Base-by-base conservation (phyloP, 2,888 invertebrate species). In the Neria commutata region DNA sequence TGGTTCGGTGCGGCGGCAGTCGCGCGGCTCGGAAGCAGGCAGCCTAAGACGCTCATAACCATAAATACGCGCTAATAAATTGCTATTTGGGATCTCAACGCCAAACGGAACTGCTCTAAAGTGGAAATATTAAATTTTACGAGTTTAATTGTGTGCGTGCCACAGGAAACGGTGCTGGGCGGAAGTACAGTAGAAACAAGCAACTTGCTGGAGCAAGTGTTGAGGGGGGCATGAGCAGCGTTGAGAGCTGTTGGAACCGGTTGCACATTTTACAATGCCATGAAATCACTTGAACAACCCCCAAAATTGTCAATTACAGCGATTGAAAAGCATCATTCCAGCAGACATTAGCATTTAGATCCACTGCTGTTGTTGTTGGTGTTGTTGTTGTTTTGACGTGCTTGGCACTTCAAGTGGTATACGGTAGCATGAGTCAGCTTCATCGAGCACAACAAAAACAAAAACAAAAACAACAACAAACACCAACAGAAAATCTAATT, bases 61-160 rank as follows among this genome's bases (percentile, higher is more conserved):
- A 54, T 46, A 54, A 54, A 54, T 34, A 46, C 54, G 25, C 56
- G 59, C 68, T 66, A 68, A 74, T 74, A 74, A 74, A 72, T 74
- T 71, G 66, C 62, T 63, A 60, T 63, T 64, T 50, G 59, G 60
- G 60, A 68, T 14, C 25, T 65, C 67, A 69, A 58, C 51, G 4
- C n/a, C 21, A 14, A 2, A 19, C 21, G 6, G 5, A 42, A 19
- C 17, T 42, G 4, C 21, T 42, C 42, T 42, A 42, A 55, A 55
- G 54, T 55, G 48, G 54, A 71, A 73, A 72, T 72, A 72, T 72
- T 72, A 72, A 72, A 72, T 72, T 72, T 72, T 74, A 72, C 75
- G 72, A 73, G 65, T 65, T 72, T 72, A 72, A 72, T 73, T 72
- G 75, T 65, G 74, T 63, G 64, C 72, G 75, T 74, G 72, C 54